These are phyloP conservation scores for Moxostoma hubbsi DNA, from an alignment of 2,797 vertebrate genomes.

Conservation along the genomic window DNA sequence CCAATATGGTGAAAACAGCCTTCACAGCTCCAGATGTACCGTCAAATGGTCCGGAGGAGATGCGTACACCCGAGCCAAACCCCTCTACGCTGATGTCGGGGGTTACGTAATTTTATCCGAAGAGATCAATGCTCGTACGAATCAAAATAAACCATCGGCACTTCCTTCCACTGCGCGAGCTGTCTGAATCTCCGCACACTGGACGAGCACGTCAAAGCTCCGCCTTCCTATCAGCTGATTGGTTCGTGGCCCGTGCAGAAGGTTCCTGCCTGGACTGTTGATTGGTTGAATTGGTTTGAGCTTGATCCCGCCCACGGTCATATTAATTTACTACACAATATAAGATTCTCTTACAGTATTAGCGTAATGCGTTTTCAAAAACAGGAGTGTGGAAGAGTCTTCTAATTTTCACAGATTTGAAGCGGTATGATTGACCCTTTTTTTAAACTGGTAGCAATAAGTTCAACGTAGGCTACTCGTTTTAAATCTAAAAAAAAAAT, in stretches of 20 bases:
- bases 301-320: conserved; percentile 7
- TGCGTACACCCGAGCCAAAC: conserved; percentile 19
- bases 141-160: conserved; percentile 35
- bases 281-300: conserved; percentile 45
- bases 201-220: conserved; percentile 30
- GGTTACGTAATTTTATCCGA: conserved; percentile 42
- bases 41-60: conserved; percentile 16
- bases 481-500: no score
- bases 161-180: conserved; percentile 59
- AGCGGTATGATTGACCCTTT: no score
- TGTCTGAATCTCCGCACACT: conserved; percentile 42
- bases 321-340: no score
- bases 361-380: no score
- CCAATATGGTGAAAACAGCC: conserved; percentile 39
- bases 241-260: conserved; percentile 18
- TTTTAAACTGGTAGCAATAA: no score
- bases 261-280: not conserved
- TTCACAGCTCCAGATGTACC: conserved; percentile 17
- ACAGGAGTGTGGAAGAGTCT: no score
- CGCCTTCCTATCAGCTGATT: conserved; percentile 53
- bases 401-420: no score
- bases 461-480: no score
- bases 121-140: conserved; percentile 34
- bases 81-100: conserved; percentile 21
- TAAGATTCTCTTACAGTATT: no score